Percentiles rank a stretch among this genome's conserved stretches.
phyloP scores from a whole-genome alignment of 1,140 invertebrate species.

The Pygmarrhopalites habei region DNA sequence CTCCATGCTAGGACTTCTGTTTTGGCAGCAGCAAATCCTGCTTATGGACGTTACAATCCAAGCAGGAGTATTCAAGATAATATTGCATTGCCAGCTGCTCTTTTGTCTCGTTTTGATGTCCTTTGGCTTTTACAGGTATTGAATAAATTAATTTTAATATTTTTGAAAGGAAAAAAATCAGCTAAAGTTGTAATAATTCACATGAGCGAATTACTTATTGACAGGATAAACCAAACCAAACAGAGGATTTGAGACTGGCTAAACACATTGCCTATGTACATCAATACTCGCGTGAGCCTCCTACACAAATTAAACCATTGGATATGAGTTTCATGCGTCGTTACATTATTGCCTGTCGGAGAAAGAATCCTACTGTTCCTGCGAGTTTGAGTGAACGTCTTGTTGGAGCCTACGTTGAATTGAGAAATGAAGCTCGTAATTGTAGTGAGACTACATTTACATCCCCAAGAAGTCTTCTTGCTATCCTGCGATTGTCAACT shows the following conservation, averaged over 20 bases:
- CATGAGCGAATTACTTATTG: too few relatives aligned
- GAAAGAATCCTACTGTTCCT: conserved; percentile 78
- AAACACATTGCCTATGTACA: conserved; percentile 98
- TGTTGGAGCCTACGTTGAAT: conserved; percentile 88
- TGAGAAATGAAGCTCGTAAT: conserved; percentile 85
- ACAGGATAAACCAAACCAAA: conserved; percentile 31
- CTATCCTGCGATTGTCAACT: conserved; percentile 85
- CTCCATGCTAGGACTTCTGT: conserved; percentile 95
- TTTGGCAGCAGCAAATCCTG: conserved; percentile 96
- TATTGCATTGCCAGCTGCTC: conserved; percentile 93
- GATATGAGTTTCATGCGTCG: conserved; percentile 91
- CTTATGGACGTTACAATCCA: conserved; percentile 95
- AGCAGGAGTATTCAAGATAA: conserved; percentile 94
- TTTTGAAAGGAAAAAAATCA: too few relatives aligned
- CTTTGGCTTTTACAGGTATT: conserved; percentile 92
- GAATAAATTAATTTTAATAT: too few relatives aligned
- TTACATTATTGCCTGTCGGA: conserved; percentile 87
- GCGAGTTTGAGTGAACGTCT: conserved; percentile 80
- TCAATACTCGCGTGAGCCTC: conserved; percentile 80
- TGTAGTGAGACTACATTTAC: conserved; percentile 88
- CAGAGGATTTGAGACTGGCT: conserved; percentile 60
- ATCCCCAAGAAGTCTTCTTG: conserved; percentile 87
- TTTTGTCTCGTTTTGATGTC: conserved; percentile 95
- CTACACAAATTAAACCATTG: conserved; percentile 63
- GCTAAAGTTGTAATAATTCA: neutral